phyloP scores from a whole-genome alignment of 23 tunicate genomes.

The Clavelina lepadiformis region DNA sequence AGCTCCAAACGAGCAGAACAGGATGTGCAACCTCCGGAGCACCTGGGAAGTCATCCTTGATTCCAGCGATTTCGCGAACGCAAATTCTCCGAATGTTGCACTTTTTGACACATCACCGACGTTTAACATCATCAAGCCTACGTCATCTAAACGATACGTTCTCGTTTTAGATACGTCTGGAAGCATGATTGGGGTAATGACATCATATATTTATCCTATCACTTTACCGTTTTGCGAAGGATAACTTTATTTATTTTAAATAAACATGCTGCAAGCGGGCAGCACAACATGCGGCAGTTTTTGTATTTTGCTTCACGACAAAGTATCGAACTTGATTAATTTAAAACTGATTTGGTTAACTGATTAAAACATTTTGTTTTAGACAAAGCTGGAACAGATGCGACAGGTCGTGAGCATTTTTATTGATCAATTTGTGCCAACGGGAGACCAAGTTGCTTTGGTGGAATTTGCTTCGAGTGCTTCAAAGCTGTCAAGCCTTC shows the following conservation, averaged over 20 bases:
- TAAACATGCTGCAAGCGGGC: no score
- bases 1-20: constrained; percentile 81
- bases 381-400: constrained; percentile 38
- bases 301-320: no score
- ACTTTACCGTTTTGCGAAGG: background rate
- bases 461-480: constrained; percentile 28
- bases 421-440: constrained; percentile 18
- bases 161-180: constrained; percentile 69
- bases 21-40: constrained; percentile 57
- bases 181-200: constrained; percentile 53
- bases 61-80: constrained; percentile 33
- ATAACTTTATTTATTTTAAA: no score
- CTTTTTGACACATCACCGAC: constrained; percentile 20
- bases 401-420: constrained; percentile 32
- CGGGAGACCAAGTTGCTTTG: constrained; percentile 35
- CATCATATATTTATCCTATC: background rate
- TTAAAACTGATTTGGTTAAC: no score
- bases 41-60: constrained; percentile 56
- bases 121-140: constrained; percentile 14
- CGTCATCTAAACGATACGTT: constrained; percentile 15
- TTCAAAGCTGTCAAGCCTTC: background rate
- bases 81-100: constrained; percentile 7
- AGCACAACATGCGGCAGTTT: no score
- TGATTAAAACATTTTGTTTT: no score
- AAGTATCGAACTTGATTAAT: no score